These are phyloP conservation scores for Aphodius sticticus DNA, from an alignment of 2,888 invertebrate species.

Conservation along the genomic window DNA sequence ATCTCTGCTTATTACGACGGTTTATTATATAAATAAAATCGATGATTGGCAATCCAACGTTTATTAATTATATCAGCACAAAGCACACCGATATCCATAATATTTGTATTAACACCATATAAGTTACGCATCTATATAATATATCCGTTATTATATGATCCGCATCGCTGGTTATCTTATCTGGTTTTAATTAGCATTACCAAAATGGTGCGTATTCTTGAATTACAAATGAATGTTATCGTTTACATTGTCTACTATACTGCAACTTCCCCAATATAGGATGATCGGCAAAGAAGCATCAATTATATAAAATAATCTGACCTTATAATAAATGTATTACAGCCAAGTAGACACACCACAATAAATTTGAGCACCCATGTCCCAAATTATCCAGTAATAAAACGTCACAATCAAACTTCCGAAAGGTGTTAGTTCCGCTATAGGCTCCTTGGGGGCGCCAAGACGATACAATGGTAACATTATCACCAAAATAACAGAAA, in stretches of 20 bases:
- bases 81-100: not conserved
- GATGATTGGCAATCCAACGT: not conserved
- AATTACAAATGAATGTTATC: not conserved
- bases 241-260: not conserved
- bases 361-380: too few species aligned
- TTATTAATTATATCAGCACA: conserved; percentile 4
- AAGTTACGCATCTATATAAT: not conserved
- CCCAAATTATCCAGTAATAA: too few species aligned
- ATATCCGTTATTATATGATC: not conserved
- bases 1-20: not conserved
- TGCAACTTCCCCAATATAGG: too few species aligned
- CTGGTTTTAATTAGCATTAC: not conserved
- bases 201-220: not conserved
- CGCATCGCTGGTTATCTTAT: not conserved
- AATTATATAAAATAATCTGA: too few species aligned
- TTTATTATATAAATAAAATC: not conserved
- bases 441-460: too few species aligned
- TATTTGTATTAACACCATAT: not conserved
- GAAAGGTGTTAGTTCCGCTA: too few species aligned
- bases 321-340: too few species aligned
- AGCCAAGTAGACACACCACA: too few species aligned
- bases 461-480: too few species aligned
- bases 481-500: too few species aligned
- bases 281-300: too few species aligned
- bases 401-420: too few species aligned